Evolutionary conservation across 2,797 vertebrate species (phyloP), one percentile per base, ranked within the genome.

Genomic region (Todus mexicanus): DNA sequence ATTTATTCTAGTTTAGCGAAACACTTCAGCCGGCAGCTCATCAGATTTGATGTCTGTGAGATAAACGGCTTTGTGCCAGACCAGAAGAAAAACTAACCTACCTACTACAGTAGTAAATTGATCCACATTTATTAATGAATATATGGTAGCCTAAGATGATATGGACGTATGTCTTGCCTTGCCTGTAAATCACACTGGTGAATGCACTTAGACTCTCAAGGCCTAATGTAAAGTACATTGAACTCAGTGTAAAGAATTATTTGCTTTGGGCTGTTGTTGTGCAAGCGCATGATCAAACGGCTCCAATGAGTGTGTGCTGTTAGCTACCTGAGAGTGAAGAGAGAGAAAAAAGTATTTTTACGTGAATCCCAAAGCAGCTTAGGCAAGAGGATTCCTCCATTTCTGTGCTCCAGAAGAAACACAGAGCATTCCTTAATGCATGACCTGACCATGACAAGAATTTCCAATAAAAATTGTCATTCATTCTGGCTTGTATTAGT

Each of bases 341-440:
- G 23, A 35, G 22, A 21, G 23, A 23, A 33, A 82, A 54, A 22
- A 33, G 5, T 8, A 11, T 35, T 53, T 65, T 59, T 7, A 12
- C 53, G 4, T 54, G 5, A 51, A 76, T 37, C 43, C 31, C 3
- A 8, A 40, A 26, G n/a, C 35, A 22, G 5, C 38, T 16, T 12
- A 7, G 79, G 42, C 11, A 74, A 78, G 61, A 47, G 12, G 18
- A 26, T 16, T 23, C 22, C 19, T 77, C 15, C 26, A 2, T 61
- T 65, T 70, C 38, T 6, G 6, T 35, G 25, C 16, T 72, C 26
- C 9, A 6, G 48, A 54, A 38, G n/a, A 74, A 64, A 42, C 1
- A 15, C 0, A 0, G 20, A n/a, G 6, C 17, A 5, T 51, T 87
- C 15, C 29, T 45, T 20, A 12, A 25, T 6, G 9, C 37, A 29